phyloP scores from a whole-genome alignment of 2,797 vertebrate species.

The Sitta carolinensis region DNA sequence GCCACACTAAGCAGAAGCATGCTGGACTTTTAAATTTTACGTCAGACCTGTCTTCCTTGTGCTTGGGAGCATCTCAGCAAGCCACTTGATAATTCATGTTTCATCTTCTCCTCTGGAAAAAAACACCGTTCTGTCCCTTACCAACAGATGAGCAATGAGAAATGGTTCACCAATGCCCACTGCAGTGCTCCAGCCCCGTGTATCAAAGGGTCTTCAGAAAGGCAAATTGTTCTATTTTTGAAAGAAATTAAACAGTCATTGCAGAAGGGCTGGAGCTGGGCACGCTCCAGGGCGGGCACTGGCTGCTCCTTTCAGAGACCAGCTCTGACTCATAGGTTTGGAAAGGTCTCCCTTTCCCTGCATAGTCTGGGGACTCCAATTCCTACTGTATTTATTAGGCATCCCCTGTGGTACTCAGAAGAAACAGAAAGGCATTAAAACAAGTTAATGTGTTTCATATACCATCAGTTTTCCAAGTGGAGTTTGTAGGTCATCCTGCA shows the following conservation, averaged over 20 bases:
- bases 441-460: not conserved
- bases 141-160: not conserved
- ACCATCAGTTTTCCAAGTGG: not conserved
- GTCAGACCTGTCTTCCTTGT: not conserved
- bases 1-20: not conserved
- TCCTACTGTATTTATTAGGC: not conserved
- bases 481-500: not conserved
- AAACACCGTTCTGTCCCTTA: not conserved
- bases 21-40: not conserved
- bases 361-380: not conserved
- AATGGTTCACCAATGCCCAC: not conserved
- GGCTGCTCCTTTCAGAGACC: not conserved
- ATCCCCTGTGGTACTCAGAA: not conserved
- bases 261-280: not conserved
- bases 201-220: not conserved
- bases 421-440: not conserved
- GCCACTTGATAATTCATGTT: not conserved
- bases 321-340: not conserved
- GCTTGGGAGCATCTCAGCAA: not conserved
- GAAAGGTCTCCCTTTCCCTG: not conserved
- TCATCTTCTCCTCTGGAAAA: not conserved
- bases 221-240: not conserved
- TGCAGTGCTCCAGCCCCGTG: accelerated
- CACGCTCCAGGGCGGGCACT: not conserved
- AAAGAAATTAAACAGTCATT: not conserved